Evolutionary conservation across 64 coral and sea anemone species (phyloP).

Genomic region (Stichodactyla helianthus): DNA sequence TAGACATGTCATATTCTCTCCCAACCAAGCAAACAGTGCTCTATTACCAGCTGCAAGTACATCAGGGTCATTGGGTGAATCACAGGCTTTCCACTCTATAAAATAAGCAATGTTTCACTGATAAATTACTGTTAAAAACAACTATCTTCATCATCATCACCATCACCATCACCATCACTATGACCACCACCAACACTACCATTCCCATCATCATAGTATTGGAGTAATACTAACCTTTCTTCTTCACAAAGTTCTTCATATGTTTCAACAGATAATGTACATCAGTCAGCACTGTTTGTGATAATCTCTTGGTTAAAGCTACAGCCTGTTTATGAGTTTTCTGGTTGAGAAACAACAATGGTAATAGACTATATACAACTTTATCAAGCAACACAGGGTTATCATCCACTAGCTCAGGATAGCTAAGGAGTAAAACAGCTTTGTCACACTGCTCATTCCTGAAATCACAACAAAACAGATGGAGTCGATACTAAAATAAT

Average conservation of each 20-base stretch:
- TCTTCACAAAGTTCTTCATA: slow-evolving; percentile 51
- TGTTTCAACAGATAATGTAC: slow-evolving; percentile 51
- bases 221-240: slow-evolving; percentile 38
- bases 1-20: slow-evolving; percentile 53
- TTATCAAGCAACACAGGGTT: slow-evolving; percentile 31
- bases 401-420: slow-evolving; percentile 5
- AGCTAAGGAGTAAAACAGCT: slow-evolving; percentile 42
- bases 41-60: slow-evolving; percentile 43
- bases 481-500: background rate
- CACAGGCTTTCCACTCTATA: slow-evolving; percentile 61
- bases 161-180: background rate
- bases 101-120: background rate
- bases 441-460: slow-evolving; percentile 61
- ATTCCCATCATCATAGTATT: too few relatives aligned
- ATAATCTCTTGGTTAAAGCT: slow-evolving; percentile 20
- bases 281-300: slow-evolving; percentile 33
- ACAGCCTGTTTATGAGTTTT: slow-evolving; percentile 39
- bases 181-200: too few relatives aligned
- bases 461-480: background rate
- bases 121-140: background rate
- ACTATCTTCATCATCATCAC: background rate
- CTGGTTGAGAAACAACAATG: slow-evolving; percentile 25
- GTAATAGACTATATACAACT: slow-evolving; percentile 55
- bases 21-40: slow-evolving; percentile 49
- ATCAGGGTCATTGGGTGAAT: background rate